Base-by-base conservation (phyloP, 2,888 invertebrate genomes). In the Podotricha telesiphe region DNA sequence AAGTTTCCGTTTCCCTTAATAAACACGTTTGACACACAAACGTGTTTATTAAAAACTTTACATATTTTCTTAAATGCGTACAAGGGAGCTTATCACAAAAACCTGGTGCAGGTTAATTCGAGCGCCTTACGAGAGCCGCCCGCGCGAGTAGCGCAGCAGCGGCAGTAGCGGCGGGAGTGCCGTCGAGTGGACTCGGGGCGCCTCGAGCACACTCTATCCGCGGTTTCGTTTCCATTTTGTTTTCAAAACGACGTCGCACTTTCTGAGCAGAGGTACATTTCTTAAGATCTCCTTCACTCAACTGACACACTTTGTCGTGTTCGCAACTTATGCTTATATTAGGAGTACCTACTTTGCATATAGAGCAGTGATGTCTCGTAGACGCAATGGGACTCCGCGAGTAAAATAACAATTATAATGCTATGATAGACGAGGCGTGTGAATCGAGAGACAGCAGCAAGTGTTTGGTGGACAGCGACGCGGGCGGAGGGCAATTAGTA, bases 221-320 rank as follows among this genome's bases (percentile, higher is more conserved):
- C 56, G 63, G 51, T 65, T 68, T 71, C 58, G 62, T 67, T 65
- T 69, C 65, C 47, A 47, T 53, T 69, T 69, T 61, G 59, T 69
- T 69, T 69, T 69, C 59, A 53, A 59, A 69, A 69, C 59, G 65
- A 53, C 62, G 58, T 45, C 64, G 65, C 40, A 58, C 59, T 59
- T 58, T 50, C n/a, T 45, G 19, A 64, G 20, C 34, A n/a, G 13
- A 34, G 45, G 42, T 59, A n/a, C n/a, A n/a, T 65, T 65, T 65
- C 65, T 69, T 45, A 19, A 69, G 65, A 55, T 17, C 47, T 61
- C 50, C 58, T 61, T 19, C 47, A 65, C 28, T 65, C 55, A 61
- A 65, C 51, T 65, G 69, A 65, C 65, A 65, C 28, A 65, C 61
- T 65, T 61, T 65, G 47, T 55, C 40, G 48, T 37, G 42, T 42